phyloP scores from a whole-genome alignment of 2,113 vertebrate species.

The Morone chrysops region DNA sequence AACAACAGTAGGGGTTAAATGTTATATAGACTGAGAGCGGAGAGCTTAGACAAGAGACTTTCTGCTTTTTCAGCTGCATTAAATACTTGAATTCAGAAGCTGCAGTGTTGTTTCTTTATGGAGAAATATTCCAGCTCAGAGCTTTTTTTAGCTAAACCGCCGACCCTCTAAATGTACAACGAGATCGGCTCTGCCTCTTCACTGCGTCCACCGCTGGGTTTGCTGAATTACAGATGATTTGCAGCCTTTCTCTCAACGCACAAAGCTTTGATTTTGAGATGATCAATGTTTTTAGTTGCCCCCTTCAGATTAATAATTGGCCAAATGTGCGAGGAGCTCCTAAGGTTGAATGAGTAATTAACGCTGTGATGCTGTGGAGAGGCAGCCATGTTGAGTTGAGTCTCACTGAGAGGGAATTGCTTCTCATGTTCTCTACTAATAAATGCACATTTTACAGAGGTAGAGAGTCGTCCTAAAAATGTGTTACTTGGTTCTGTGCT shows the following conservation, averaged over 20 bases:
- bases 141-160: neutral
- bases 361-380: neutral
- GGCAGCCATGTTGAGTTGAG: neutral
- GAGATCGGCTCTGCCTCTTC: neutral
- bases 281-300: neutral
- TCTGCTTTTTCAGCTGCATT: constrained; percentile 10
- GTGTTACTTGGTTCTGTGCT: neutral
- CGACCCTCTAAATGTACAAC: neutral
- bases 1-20: constrained; percentile 13
- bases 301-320: constrained; percentile 4
- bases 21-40: neutral
- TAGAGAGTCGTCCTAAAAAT: neutral
- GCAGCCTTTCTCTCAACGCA: neutral
- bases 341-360: constrained; percentile 1
- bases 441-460: neutral
- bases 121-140: constrained; percentile 20
- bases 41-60: neutral
- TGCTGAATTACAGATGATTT: accelerated
- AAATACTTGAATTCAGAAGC: constrained; percentile 35
- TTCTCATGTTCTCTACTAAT: neutral
- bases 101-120: neutral
- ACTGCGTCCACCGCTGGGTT: neutral
- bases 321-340: constrained; percentile 6
- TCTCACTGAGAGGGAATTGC: neutral
- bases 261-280: neutral